phyloP scores from a whole-genome alignment of 2,113 vertebrate genomes.

The Oxyura jamaicensis region DNA sequence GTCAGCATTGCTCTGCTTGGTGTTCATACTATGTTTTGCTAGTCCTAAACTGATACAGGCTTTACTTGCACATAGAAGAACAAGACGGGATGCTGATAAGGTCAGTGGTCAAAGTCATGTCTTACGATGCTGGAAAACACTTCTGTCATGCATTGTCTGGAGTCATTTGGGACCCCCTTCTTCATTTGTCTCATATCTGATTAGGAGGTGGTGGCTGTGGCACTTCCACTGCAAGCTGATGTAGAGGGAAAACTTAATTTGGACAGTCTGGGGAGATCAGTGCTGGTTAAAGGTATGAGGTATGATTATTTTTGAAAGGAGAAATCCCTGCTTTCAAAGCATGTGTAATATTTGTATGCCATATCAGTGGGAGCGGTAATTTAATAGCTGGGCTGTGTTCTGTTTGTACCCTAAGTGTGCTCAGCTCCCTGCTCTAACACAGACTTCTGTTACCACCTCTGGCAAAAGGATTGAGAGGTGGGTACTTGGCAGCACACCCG shows the following conservation, averaged over 20 bases:
- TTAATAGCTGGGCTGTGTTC: neutral
- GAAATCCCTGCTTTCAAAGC: neutral
- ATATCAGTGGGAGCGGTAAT: neutral
- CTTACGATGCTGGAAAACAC: neutral
- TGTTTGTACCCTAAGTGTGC: neutral
- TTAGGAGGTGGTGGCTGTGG: neutral
- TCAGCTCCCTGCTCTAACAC: neutral
- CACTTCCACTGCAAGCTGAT: neutral
- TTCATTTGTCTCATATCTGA: neutral
- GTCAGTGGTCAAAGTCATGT: neutral
- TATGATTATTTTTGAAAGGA: neutral
- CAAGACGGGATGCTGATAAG: neutral
- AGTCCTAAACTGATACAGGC: neutral
- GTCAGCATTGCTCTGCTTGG: neutral
- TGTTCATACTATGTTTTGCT: neutral
- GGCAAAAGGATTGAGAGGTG: rapidly evolving
- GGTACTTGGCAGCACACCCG: neutral
- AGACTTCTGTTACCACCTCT: neutral
- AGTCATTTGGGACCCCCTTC: neutral
- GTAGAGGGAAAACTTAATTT: neutral
- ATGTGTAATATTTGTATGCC: neutral
- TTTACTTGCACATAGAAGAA: neutral
- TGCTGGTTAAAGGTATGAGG: neutral
- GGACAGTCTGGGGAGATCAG: neutral
- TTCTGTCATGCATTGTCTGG: neutral